phyloP scores from a whole-genome alignment of 2,113 vertebrate genomes.

The Eulemur rufifrons region DNA sequence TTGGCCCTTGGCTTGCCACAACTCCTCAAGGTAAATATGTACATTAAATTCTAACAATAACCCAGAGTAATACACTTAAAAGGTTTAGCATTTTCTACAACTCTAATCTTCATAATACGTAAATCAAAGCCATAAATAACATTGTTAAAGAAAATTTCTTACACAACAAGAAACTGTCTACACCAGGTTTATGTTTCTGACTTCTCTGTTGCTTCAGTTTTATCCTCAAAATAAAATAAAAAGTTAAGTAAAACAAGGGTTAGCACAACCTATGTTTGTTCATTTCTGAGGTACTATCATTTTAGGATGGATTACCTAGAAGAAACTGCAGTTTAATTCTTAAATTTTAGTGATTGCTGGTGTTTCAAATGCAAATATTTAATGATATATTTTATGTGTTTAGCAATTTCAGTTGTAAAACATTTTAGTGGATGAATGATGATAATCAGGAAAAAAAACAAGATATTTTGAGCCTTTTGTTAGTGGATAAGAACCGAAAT shows the following conservation, averaged over 20 bases:
- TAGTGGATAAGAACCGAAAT: too few species aligned
- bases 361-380: conserved; percentile 22
- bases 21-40: background rate
- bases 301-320: background rate
- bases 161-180: background rate
- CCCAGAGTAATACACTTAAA: background rate
- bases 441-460: background rate
- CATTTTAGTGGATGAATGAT: background rate
- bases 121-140: background rate
- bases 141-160: background rate
- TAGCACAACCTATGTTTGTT: background rate
- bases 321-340: background rate
- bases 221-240: conserved; percentile 14
- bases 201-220: background rate
- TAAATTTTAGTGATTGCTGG: background rate
- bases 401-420: background rate
- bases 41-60: background rate
- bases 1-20: background rate
- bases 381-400: background rate
- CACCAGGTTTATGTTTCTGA: background rate
- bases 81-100: background rate
- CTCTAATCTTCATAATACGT: background rate
- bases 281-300: background rate
- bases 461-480: background rate
- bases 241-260: conserved; percentile 3